Percentiles rank a stretch among this genome's conserved stretches.
Evolutionary conservation across 1,140 invertebrate genomes (phyloP).

Genomic region (Pantala flavescens): DNA sequence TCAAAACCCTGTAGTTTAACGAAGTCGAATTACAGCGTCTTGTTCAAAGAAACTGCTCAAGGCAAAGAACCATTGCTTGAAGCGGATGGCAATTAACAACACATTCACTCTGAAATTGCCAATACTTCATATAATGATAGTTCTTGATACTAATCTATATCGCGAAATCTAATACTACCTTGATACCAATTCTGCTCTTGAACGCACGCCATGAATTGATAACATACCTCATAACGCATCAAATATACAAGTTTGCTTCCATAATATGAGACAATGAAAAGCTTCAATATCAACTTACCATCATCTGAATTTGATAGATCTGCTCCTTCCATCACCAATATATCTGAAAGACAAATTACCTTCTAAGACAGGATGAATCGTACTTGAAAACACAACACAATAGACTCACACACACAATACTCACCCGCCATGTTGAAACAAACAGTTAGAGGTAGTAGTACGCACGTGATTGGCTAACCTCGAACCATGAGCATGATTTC

Average conservation of each 20-base stretch:
- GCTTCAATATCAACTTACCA: background rate
- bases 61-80: background rate
- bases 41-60: background rate
- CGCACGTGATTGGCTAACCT: conserved; percentile 7
- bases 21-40: too few species aligned
- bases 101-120: background rate
- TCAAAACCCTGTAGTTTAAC: too few species aligned
- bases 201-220: conserved; percentile 1
- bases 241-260: background rate
- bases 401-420: background rate
- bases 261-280: background rate
- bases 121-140: background rate
- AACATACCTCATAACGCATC: background rate
- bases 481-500: background rate
- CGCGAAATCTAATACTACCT: background rate
- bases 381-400: conserved; percentile 6
- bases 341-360: conserved; percentile 2
- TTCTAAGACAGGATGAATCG: background rate
- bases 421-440: conserved; percentile 7
- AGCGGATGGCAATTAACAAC: background rate
- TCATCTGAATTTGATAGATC: background rate
- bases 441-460: background rate
- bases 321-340: background rate
- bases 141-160: too few species aligned
- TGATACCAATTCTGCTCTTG: background rate